phyloP scores from a whole-genome alignment of 2,797 vertebrate species.

The Acridotheres tristis region DNA sequence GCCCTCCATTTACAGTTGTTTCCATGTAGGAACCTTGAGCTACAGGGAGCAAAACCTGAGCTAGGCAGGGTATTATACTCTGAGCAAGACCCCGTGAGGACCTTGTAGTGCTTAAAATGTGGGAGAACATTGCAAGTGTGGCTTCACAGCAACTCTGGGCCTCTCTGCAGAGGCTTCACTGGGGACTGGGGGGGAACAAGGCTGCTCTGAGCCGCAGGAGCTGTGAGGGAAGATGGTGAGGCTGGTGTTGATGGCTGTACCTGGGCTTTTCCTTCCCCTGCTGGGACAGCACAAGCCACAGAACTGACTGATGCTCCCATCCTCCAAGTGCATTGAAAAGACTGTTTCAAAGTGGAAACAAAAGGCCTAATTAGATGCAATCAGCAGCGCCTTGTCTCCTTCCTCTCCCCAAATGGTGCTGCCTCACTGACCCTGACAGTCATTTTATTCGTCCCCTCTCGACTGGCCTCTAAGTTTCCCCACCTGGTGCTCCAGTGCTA shows the following conservation, averaged over 20 bases:
- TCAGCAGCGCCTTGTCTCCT: not conserved
- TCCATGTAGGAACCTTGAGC: conserved; percentile 37
- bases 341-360: not conserved
- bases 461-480: not conserved
- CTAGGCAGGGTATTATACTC: not conserved
- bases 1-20: conserved; percentile 52
- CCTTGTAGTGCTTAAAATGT: conserved; percentile 5
- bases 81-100: not conserved
- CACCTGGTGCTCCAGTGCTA: conserved; percentile 45
- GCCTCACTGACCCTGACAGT: not conserved
- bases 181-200: not conserved
- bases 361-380: not conserved
- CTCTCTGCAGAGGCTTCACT: not conserved
- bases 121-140: not conserved
- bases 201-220: not conserved
- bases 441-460: not conserved
- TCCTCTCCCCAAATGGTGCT: not conserved
- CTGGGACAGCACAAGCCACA: not conserved
- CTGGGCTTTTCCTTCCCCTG: not conserved
- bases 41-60: conserved; percentile 14
- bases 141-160: not conserved
- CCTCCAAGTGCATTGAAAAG: not conserved
- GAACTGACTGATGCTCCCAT: not conserved
- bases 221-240: not conserved
- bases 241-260: not conserved